Base-by-base conservation (phyloP, 2,113 vertebrate genomes). In the Pagrus major region DNA sequence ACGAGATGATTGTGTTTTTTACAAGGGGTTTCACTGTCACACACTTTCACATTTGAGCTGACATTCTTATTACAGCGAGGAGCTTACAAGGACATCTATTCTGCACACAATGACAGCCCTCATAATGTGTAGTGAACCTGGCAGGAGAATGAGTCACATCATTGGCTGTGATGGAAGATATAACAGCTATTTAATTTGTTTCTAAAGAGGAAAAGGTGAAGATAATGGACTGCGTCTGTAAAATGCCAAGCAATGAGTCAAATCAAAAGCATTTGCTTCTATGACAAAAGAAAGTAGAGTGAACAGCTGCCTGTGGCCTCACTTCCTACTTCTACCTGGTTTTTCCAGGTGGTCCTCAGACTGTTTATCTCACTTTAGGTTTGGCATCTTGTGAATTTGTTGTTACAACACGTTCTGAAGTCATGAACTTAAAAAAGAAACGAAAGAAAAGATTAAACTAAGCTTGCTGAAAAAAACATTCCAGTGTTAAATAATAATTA, bases 301-400 rank as follows among this genome's bases (percentile, higher is more conserved):
- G 21, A 67, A 55, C 47, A 6, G 4, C 33, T 42, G 56, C 71
- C 64, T 79, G 31, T 27, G 41, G 72, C 31, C 81, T 77, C 25
- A 51, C 72, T 68, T 68, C 23, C 27, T 56, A 27, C 27, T 7
- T 71, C 54, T 74, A 60, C 46, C 29, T 12, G 27, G 54, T 33
- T 68, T 71, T 80, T 76, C 1, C 2, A 67, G 77, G 78, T 69
- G 37, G 25, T 94, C 93, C 29, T 88, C 82, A 2, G 89, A 87
- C 65, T 86, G 91, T 80, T 93, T 89, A 59, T 78, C 88, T 79
- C 73, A 55, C 68, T 89, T 90, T 71, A 93, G 80, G 6, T 87
- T 90, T 20, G 88, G 92, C 61, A 91, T 85, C 69, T 90, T 92
- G 49, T 92, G 90, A 21, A 92, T 91, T 58, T 88, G 90, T 60